Percentiles rank a stretch among this genome's conserved stretches.
phyloP scores from a whole-genome alignment of 2,113 vertebrate genomes.

The Thermophis baileyi region DNA sequence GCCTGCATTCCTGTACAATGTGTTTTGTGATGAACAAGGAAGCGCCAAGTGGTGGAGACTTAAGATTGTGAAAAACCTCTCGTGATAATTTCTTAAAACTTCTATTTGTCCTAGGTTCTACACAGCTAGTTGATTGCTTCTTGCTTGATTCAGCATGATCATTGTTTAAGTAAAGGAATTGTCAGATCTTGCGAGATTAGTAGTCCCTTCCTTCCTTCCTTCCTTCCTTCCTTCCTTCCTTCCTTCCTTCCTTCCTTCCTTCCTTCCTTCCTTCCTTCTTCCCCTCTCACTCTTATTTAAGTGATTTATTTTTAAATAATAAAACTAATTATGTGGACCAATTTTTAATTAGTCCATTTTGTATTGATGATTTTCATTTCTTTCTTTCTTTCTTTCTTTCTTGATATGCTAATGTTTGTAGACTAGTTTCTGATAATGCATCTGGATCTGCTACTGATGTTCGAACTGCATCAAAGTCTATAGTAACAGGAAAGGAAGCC shows the following conservation, averaged over 20 bases:
- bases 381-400: background rate
- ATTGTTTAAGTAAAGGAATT: background rate
- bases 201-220: background rate
- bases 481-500: background rate
- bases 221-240: background rate
- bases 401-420: background rate
- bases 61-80: background rate
- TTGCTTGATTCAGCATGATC: conserved; percentile 6
- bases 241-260: too few relatives aligned
- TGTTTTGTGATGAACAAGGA: background rate
- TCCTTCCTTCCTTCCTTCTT: background rate
- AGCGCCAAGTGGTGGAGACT: background rate
- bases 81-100: background rate
- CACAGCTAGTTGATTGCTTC: background rate
- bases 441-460: background rate
- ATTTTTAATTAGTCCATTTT: too few relatives aligned
- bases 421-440: background rate
- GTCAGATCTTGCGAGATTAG: background rate
- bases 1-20: background rate
- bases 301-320: too few relatives aligned
- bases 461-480: background rate
- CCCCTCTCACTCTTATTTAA: too few relatives aligned
- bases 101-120: background rate
- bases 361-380: too few relatives aligned
- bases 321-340: too few relatives aligned